Evolutionary conservation across 2,888 invertebrate species (phyloP), one percentile per base, ranked within the genome.

Genomic region (Meganola albula): DNA sequence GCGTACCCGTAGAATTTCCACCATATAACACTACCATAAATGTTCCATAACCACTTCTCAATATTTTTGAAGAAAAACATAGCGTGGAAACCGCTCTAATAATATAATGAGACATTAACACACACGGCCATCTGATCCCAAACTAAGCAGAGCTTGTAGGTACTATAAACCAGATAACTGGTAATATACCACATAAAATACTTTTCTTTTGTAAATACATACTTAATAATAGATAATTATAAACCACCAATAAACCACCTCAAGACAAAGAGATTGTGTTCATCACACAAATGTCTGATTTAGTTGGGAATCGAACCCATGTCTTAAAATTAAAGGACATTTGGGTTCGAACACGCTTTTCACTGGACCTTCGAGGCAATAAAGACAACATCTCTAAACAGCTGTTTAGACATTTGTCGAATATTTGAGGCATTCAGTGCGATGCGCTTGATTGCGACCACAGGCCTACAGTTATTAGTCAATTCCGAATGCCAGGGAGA

Each of bases 381-480:
- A n/a, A n/a, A n/a, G n/a, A n/a, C n/a, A n/a, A n/a, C n/a, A n/a
- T n/a, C n/a, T n/a, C n/a, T n/a, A n/a, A n/a, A n/a, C n/a, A n/a
- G n/a, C n/a, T n/a, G n/a, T n/a, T n/a, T n/a, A n/a, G n/a, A n/a
- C n/a, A n/a, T n/a, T n/a, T n/a, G n/a, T n/a, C 13, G 22, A 43
- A 53, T 53, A 16, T 39, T 48, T 14, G 37, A 23, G 16, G 36
- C 42, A 12, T 18, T 14, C 33, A 36, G 39, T 37, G 20, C 20
- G 20, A 58, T 61, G 56, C 58, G 39, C 54, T 61, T 61, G 57
- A 64, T 63, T 63, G 47, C 52, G 45, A 46, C 47, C 44, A 30
- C 41, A 27, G 25, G 30, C 28, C 33, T 24, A 16, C 34, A 37
- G 39, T 38, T 42, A 31, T 35, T 36, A 40, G 44, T 40, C 48